Evolutionary conservation across 2,797 vertebrate genomes (phyloP).

Genomic region (Microctenopoma steveboyesi): DNA sequence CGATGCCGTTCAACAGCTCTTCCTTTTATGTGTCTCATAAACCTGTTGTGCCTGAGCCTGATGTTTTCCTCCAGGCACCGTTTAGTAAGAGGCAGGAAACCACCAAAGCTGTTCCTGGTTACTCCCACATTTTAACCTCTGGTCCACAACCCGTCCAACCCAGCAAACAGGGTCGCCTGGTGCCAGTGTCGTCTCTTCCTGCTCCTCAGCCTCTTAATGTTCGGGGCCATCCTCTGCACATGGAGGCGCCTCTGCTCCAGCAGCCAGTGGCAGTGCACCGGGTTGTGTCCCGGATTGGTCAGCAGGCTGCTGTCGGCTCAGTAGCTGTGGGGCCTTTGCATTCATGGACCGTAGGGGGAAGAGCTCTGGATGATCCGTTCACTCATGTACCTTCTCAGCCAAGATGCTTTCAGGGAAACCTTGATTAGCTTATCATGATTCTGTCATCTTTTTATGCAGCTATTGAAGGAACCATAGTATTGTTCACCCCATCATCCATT

Average conservation of each 20-base stretch:
- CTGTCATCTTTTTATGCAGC: conserved; percentile 8
- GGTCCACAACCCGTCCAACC: conserved; percentile 25
- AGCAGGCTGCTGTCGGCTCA: conserved; percentile 88
- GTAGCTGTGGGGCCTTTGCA: conserved; percentile 87
- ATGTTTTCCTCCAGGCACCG: conserved; percentile 92
- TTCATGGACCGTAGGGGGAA: conserved; percentile 82
- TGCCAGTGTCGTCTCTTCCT: conserved; percentile 15
- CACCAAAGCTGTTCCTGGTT: conserved; percentile 57
- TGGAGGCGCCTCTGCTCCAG: conserved; percentile 73
- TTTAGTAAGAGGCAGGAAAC: conserved; percentile 87
- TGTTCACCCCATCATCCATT: conserved; percentile 30
- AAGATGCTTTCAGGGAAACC: conserved; percentile 82
- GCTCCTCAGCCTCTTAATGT: conserved; percentile 23
- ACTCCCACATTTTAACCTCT: conserved; percentile 16
- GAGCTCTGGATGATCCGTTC: conserved; percentile 83
- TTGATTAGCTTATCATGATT: conserved; percentile 57
- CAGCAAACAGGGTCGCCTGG: conserved; percentile 14
- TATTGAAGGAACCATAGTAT: conserved; percentile 32
- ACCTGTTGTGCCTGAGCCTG: conserved; percentile 76
- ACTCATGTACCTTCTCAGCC: conserved; percentile 87
- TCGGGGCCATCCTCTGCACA: conserved; percentile 54
- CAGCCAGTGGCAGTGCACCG: conserved; percentile 82
- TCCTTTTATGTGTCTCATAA: conserved; percentile 79
- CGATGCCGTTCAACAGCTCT: conserved; percentile 83
- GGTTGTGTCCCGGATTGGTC: conserved; percentile 87